Conservation (phyloP, 2,113 vertebrate species). For the Dissostichus mawsoni region DNA sequence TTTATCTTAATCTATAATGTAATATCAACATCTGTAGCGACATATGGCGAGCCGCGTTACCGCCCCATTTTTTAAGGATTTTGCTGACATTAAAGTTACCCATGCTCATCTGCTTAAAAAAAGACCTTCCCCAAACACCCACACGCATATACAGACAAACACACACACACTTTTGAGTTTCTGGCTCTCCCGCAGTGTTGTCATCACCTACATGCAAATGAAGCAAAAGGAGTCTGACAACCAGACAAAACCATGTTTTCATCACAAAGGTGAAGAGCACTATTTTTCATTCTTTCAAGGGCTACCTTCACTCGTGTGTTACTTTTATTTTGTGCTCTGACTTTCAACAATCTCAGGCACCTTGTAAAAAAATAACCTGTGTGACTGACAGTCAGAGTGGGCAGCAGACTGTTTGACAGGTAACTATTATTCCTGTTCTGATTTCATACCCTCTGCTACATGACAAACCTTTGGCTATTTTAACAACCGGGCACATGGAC, state of each 20-base stretch:
- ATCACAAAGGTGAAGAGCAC: background rate
- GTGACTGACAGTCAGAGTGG: background rate
- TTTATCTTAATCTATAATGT: conserved; percentile 60
- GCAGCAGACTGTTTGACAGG: background rate
- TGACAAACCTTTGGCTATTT: conserved; percentile 19
- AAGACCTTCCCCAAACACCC: background rate
- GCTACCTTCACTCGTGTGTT: conserved; percentile 1
- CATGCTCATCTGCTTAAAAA: conserved; percentile 44
- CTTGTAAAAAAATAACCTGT: conserved; percentile 14
- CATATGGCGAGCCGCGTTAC: conserved; percentile 55
- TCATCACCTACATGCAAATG: conserved; percentile 8
- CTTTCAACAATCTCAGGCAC: conserved; percentile 20
- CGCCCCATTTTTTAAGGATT: conserved; percentile 36
- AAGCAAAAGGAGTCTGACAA: conserved; percentile 45
- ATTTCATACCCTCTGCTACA: background rate
- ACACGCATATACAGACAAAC: background rate
- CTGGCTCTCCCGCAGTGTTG: background rate
- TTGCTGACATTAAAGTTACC: conserved; percentile 56
- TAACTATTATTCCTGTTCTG: conserved; percentile 3
- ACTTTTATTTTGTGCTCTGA: conserved; percentile 26
- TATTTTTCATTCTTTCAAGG: conserved; percentile 14
- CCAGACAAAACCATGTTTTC: conserved; percentile 14
- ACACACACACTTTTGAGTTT: background rate
- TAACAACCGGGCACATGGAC: conserved; percentile 14
- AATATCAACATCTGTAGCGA: conserved; percentile 61